Conservation (phyloP, 2,113 vertebrate species). For the Pelusios castaneus region DNA sequence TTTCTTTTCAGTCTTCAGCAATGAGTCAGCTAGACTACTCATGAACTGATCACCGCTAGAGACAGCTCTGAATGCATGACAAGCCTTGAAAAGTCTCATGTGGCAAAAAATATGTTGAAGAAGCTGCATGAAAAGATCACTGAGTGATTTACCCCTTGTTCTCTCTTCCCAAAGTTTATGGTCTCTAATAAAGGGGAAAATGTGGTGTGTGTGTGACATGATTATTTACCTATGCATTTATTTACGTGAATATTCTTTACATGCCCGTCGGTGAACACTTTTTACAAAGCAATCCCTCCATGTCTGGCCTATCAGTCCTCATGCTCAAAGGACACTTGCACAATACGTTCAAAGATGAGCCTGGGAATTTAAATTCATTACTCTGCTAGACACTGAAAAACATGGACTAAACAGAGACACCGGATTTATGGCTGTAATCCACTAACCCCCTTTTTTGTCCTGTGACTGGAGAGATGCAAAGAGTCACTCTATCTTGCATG, state of each 20-base stretch:
- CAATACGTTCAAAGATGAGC: background rate
- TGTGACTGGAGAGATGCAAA: background rate
- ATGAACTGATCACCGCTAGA: background rate
- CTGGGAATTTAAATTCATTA: background rate
- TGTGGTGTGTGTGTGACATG: fast-evolving
- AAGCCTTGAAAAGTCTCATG: constrained; percentile 3
- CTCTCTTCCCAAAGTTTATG: background rate
- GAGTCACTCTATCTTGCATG: no score
- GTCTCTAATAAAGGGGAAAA: background rate
- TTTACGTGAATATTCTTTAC: background rate
- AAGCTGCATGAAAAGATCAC: background rate
- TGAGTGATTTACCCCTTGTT: background rate
- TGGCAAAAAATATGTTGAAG: background rate
- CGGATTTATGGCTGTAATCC: background rate
- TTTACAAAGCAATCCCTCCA: background rate
- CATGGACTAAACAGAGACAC: background rate
- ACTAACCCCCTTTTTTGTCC: background rate
- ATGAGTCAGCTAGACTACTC: background rate
- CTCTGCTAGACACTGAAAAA: background rate
- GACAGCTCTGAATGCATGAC: background rate
- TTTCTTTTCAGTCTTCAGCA: constrained; percentile 30
- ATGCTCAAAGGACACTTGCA: background rate
- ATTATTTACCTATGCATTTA: background rate
- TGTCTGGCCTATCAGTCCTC: background rate
- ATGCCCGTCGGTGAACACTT: background rate